Evolutionary conservation across 2,888 invertebrate species (phyloP), one percentile per base, ranked within the genome.

Genomic region (Vandiemenella viatica): DNA sequence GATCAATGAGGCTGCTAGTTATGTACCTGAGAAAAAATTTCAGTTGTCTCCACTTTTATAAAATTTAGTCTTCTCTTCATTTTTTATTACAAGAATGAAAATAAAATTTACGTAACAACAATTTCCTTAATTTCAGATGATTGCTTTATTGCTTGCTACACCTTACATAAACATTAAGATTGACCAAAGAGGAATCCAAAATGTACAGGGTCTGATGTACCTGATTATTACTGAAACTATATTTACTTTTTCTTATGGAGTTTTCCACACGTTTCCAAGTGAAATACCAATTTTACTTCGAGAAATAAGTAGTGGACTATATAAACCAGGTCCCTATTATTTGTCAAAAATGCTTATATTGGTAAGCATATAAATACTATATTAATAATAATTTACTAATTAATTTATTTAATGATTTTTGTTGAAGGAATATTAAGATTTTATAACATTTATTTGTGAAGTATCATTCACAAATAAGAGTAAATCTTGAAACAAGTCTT

Each of bases 231-330:
- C 78, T 1, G 84, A 85, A 65, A 76, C 81, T 1, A 77, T 82
- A 55, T 85, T 83, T 62, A 76, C 80, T 7, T 81, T 78, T 62
- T 77, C 74, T 51, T 68, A 68, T 53, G 62, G 63, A 67, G 80
- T 82, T 8, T 77, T 80, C 58, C 76, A 80, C 60, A 77, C 79
- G 0, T 83, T 84, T 61, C 82, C 83, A 0, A 65, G 71, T 21
- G 79, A 83, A 58, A 65, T 83, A 54, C 79, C 81, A 0, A 72
- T 83, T 42, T 63, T 83, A 45, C 63, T 84, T 23, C 66, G 83
- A 41, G 84, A 85, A 61, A 77, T 82, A n/a, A 79, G 80, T 22
- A 78, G 77, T 59, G 80, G 79, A 10, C 64, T 82, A 1, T 85
- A 84, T 55, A 70, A 76, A 1, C 74, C 83, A 0, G 70, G 77